Conservation (phyloP, 2,113 vertebrate genomes). For the Seriola aureovittata region DNA sequence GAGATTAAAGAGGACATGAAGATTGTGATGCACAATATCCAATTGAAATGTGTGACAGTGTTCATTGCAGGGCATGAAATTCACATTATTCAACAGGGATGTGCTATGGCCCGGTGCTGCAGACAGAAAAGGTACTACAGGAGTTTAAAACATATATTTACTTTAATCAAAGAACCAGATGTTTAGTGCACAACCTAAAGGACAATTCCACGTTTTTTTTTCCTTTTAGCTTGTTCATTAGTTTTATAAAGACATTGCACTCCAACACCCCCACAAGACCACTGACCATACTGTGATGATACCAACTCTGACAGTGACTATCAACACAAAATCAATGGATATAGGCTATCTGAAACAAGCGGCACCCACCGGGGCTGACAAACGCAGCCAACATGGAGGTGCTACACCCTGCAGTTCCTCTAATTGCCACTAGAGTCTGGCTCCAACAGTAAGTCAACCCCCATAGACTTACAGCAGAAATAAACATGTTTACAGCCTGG, state of each 20-base stretch:
- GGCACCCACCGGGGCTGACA: too few relatives aligned
- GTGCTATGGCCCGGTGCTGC: background rate
- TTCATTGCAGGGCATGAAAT: conserved; percentile 15
- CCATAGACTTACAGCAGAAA: too few relatives aligned
- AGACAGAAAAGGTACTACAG: background rate
- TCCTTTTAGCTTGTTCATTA: too few relatives aligned
- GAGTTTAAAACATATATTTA: too few relatives aligned
- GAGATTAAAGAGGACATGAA: conserved; percentile 31
- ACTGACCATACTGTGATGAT: too few relatives aligned
- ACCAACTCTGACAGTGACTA: too few relatives aligned
- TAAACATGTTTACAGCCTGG: too few relatives aligned
- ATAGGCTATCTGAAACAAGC: too few relatives aligned
- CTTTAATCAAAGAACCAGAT: background rate
- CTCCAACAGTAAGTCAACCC: too few relatives aligned
- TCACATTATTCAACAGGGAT: conserved; percentile 18
- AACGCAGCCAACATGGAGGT: too few relatives aligned
- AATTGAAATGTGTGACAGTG: conserved; percentile 7
- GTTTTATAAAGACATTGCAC: background rate
- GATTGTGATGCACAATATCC: conserved; percentile 10
- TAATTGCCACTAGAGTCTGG: too few relatives aligned
- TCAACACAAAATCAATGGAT: background rate
- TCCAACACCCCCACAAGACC: background rate
- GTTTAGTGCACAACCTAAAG: background rate
- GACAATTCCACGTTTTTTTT: background rate
- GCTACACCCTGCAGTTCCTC: too few relatives aligned